These are phyloP conservation scores for Eupithecia pulchellata DNA, from an alignment of 2,888 invertebrate species.

Conservation along the genomic window DNA sequence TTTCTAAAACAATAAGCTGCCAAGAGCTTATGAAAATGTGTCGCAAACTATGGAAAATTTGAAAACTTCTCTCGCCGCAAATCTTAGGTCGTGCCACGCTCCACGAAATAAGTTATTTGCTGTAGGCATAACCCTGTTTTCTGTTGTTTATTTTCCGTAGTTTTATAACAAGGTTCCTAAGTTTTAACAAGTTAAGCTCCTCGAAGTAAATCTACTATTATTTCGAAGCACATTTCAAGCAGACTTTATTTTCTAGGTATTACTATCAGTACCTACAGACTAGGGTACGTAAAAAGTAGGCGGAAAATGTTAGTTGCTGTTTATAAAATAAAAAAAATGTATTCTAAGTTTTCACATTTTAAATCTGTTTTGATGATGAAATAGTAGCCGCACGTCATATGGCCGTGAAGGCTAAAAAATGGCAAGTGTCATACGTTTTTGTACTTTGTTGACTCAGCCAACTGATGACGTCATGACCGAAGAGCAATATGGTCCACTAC, in stretches of 20 bases:
- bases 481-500: too few species aligned
- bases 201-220: constrained; percentile 25
- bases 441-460: too few species aligned
- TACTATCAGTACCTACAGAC: not conserved
- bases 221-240: constrained; percentile 12
- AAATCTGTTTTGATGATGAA: too few species aligned
- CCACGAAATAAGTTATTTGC: constrained; percentile 33
- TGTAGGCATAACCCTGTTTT: constrained; percentile 34
- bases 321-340: too few species aligned
- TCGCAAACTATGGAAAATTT: constrained; percentile 39
- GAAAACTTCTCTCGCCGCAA: constrained; percentile 36
- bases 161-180: constrained; percentile 32
- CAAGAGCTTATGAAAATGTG: constrained; percentile 30
- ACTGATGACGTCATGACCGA: too few species aligned
- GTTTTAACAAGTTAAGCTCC: constrained; percentile 33
- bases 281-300: too few species aligned
- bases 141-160: constrained; percentile 33
- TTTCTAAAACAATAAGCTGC: constrained; percentile 5
- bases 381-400: too few species aligned
- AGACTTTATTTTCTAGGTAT: not conserved
- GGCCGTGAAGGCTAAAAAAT: too few species aligned
- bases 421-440: too few species aligned
- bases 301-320: too few species aligned
- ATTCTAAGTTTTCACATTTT: too few species aligned
- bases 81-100: constrained; percentile 35